Conservation (phyloP, 2,797 vertebrate genomes). For the Nyctibius grandis region DNA sequence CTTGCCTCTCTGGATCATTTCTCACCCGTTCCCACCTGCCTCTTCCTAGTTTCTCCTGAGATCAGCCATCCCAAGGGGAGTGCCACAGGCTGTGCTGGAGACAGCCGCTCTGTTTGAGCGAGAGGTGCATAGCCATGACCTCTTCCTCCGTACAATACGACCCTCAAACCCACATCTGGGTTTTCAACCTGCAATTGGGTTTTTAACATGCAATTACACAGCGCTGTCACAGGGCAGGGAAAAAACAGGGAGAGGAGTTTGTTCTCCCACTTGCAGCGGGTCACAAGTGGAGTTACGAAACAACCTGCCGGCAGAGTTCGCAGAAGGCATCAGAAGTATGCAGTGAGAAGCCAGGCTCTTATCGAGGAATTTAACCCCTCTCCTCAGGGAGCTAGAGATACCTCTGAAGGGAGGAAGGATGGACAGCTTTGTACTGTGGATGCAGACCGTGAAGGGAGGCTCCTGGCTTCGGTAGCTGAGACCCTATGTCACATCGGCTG, state of each 20-base stretch:
- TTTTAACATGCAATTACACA: neutral
- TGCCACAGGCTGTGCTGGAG: fast-evolving
- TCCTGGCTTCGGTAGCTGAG: neutral
- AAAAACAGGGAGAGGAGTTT: neutral
- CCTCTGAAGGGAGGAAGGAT: neutral
- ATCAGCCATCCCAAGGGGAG: neutral
- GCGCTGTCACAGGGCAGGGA: neutral
- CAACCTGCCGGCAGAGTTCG: conserved; percentile 12
- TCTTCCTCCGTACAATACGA: neutral
- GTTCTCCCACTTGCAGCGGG: neutral
- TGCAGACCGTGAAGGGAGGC: neutral
- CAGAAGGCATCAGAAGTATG: conserved; percentile 44
- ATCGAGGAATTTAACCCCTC: conserved; percentile 27
- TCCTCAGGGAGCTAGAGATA: neutral
- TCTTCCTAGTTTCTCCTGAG: neutral
- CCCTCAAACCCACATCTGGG: neutral
- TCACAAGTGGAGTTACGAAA: conserved; percentile 25
- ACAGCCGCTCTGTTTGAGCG: neutral
- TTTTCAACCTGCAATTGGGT: neutral
- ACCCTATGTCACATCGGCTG: neutral
- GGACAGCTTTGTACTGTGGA: neutral
- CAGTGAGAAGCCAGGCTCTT: neutral
- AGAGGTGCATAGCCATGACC: neutral
- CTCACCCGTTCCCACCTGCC: neutral
- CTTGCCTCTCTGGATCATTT: neutral